Base-by-base conservation (phyloP, 2,888 invertebrate genomes). In the Tinea semifulvella region DNA sequence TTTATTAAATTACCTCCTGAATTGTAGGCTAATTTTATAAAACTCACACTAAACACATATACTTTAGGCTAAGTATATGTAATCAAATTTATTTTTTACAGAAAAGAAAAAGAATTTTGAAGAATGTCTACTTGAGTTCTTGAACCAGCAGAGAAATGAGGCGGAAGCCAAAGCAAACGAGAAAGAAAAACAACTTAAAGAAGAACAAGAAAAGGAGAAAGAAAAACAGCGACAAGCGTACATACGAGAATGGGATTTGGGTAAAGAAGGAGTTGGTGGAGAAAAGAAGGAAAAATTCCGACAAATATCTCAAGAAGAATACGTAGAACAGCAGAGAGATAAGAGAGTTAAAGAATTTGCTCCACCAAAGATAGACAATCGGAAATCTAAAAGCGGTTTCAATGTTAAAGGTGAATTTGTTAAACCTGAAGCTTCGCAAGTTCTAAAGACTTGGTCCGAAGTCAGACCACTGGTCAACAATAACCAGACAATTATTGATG, bases 331-430 rank as follows among this genome's bases (percentile, higher is more conserved):
- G 56, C 87, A 91, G 61, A 83, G 96, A 50, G 73, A 75, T 44
- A 88, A 91, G 58, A 82, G 95, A 50, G 74, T 81, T 17, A 59
- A 82, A 0, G 93, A 94, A 64, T 96, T 96, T 71, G 94, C 92
- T 1, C 95, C 95, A 3, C 83, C 84, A 2, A 55, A 63, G 53
- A 45, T 60, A 3, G 51, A 58, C 1, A 53, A 54, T 8, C 57
- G 55, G 16, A 28, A 31, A 11, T 53, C 50, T n/a, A 61, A 53
- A 44, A 55, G 56, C 27, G 51, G 52, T 5, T 81, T 79, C 52
- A 72, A 80, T 52, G 52, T 55, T 28, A 63, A 54, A 27, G 81
- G 81, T 14, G 65, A 54, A 47, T 10, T 65, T 1, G 52, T 49
- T 17, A n/a, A n/a, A n/a, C 40, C 46, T 19, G 20, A 49, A 27